These are phyloP conservation scores for Hecatera dysodea DNA, from an alignment of 2,888 invertebrate genomes.

Conservation along the genomic window DNA sequence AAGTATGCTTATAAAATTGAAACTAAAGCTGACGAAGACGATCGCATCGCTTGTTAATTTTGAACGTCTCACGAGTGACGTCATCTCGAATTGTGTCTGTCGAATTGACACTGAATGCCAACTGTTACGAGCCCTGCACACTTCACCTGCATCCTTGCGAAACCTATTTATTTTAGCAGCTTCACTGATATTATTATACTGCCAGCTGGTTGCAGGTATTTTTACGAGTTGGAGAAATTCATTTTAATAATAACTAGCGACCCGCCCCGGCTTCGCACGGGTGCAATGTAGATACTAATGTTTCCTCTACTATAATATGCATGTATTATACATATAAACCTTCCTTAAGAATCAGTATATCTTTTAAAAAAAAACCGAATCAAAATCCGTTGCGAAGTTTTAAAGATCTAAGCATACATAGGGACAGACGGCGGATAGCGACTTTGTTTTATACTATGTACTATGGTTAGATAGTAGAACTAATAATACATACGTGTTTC, in stretches of 20 bases:
- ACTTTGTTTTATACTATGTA: too few species aligned
- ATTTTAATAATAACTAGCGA: neutral
- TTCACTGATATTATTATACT: constrained; percentile 12
- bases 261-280: too few species aligned
- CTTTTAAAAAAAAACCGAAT: too few species aligned
- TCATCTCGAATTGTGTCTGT: constrained; percentile 14
- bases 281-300: too few species aligned
- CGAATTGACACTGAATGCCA: constrained; percentile 46
- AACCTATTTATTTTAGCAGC: constrained; percentile 42
- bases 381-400: too few species aligned
- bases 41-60: constrained; percentile 36
- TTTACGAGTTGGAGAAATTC: neutral
- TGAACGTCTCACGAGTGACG: constrained; percentile 39
- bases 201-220: constrained; percentile 9
- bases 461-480: neutral
- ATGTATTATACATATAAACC: too few species aligned
- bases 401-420: too few species aligned
- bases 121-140: constrained; percentile 28
- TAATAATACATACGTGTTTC: constrained; percentile 5
- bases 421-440: too few species aligned
- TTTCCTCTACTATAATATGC: too few species aligned
- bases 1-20: constrained; percentile 31
- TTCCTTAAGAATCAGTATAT: too few species aligned
- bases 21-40: constrained; percentile 25
- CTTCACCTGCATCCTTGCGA: constrained; percentile 50